phyloP scores from a whole-genome alignment of 2,113 vertebrate species.

The Tricholaema leucomelas region DNA sequence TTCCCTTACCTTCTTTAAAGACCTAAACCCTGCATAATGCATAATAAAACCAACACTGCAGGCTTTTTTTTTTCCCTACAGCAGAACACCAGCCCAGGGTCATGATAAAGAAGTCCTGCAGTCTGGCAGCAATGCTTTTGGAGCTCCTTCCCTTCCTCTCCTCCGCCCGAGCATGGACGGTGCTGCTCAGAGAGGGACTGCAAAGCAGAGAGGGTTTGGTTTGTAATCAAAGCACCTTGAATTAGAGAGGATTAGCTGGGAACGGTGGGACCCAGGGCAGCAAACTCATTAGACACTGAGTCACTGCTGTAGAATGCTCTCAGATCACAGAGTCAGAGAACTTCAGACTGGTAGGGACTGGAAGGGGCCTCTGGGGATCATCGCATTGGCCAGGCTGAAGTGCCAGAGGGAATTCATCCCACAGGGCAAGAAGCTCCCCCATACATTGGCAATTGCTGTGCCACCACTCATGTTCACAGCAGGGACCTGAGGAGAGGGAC shows the following conservation, averaged over 20 bases:
- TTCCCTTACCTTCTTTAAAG: not conserved
- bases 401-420: too few species aligned
- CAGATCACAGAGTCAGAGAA: not conserved
- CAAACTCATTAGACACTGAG: not conserved
- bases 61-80: not conserved
- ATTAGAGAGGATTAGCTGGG: not conserved
- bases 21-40: not conserved
- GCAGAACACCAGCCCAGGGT: not conserved
- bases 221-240: not conserved
- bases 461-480: too few species aligned
- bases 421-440: too few species aligned
- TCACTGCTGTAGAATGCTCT: not conserved
- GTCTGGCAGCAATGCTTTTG: not conserved
- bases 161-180: not conserved
- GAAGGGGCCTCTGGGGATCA: too few species aligned
- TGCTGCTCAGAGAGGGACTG: not conserved
- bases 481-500: too few species aligned
- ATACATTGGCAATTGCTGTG: too few species aligned
- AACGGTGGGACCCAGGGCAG: not conserved
- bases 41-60: not conserved
- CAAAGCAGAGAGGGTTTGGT: not conserved
- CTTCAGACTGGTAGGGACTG: too few species aligned
- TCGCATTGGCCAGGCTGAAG: too few species aligned
- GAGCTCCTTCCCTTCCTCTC: rapidly evolving
- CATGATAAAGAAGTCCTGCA: too few species aligned